Evolutionary conservation across 2,888 invertebrate species (phyloP).

Genomic region (Druceiella hillmani): DNA sequence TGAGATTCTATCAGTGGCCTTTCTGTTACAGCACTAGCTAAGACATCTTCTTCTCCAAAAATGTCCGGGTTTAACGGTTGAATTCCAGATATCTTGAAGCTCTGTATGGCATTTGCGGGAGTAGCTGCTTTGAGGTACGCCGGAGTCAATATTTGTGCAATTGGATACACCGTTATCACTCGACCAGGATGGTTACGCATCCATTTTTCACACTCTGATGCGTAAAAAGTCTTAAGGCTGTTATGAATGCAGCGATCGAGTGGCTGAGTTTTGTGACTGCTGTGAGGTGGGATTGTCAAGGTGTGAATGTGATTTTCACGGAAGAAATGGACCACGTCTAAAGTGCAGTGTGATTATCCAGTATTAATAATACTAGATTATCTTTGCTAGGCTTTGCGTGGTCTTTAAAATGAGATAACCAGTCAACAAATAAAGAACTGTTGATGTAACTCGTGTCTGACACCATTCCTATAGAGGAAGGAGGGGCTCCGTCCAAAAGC

Average conservation of each 20-base stretch:
- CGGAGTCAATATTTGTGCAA: slow-evolving; percentile 12
- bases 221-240: slow-evolving; percentile 20
- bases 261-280: slow-evolving; percentile 11
- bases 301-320: slow-evolving; percentile 4
- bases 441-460: slow-evolving; percentile 21
- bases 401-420: slow-evolving; percentile 17
- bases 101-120: slow-evolving; percentile 12
- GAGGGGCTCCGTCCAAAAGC: slow-evolving; percentile 28
- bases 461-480: slow-evolving; percentile 23
- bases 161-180: slow-evolving; percentile 19
- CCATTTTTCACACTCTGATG: slow-evolving; percentile 24
- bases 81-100: slow-evolving; percentile 17
- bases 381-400: slow-evolving; percentile 12
- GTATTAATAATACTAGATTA: slow-evolving; percentile 16
- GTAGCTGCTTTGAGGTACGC: slow-evolving; percentile 12
- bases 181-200: slow-evolving; percentile 23
- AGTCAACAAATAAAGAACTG: slow-evolving; percentile 15
- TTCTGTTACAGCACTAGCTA: slow-evolving; percentile 17
- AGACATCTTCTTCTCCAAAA: slow-evolving; percentile 20
- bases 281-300: slow-evolving; percentile 13
- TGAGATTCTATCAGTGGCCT: slow-evolving; percentile 11
- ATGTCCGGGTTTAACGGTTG: slow-evolving; percentile 19
- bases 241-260: slow-evolving; percentile 3
- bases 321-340: slow-evolving; percentile 5
- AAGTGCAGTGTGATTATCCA: slow-evolving; percentile 17